Percentiles rank a stretch among this genome's conserved stretches.
These are phyloP conservation scores for Carcina quercana DNA, from an alignment of 2,888 invertebrate species.

Conservation along the genomic window DNA sequence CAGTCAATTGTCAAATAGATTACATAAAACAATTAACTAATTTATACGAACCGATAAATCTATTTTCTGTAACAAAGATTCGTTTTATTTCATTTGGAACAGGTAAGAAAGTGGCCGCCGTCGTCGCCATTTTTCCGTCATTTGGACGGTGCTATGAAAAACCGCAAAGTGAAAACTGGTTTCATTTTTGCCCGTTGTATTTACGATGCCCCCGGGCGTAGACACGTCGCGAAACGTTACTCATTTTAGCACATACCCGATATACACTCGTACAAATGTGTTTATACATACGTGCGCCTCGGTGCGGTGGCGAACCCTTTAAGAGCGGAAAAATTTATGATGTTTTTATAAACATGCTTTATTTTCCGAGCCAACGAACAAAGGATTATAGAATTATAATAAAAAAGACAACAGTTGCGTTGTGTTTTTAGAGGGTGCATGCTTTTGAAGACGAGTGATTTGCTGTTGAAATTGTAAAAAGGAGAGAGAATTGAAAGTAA, in stretches of 20 bases:
- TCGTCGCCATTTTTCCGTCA: constrained; percentile 7
- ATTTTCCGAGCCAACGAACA: constrained; percentile 12
- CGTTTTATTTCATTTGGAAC: no score
- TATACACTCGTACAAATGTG: constrained; percentile 10
- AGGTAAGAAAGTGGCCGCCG: no score
- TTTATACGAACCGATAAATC: no score
- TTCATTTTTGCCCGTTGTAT: constrained; percentile 37
- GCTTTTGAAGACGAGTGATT: no score
- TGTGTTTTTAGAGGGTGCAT: no score
- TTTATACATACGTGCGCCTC: background rate
- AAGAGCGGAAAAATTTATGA: constrained; percentile 14
- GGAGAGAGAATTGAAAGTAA: no score
- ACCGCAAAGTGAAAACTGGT: constrained; percentile 35
- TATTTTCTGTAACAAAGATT: no score
- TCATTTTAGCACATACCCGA: constrained; percentile 25
- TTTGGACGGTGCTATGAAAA: constrained; percentile 18
- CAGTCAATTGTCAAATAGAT: no score
- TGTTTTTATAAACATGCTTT: constrained; percentile 12
- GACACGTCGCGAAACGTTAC: constrained; percentile 26
- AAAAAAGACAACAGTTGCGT: background rate
- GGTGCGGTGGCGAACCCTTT: constrained; percentile 7
- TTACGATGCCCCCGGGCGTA: constrained; percentile 30
- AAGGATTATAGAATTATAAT: constrained; percentile 7
- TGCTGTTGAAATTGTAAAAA: no score
- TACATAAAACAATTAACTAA: no score